Evolutionary conservation across 2,888 invertebrate species (phyloP), one percentile per base, ranked within the genome.

Genomic region (Polietes domitor): DNA sequence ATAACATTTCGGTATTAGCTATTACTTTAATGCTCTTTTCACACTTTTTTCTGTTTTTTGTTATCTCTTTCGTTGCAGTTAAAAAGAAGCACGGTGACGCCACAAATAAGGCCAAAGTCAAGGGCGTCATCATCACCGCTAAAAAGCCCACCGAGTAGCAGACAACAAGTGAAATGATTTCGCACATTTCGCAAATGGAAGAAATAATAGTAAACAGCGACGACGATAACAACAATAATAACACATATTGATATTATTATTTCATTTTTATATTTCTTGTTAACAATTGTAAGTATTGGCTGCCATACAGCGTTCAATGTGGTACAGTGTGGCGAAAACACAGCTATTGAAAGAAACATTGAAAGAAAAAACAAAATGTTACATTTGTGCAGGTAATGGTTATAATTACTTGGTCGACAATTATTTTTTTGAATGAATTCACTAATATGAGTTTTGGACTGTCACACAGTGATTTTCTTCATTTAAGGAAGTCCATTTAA

Each of bases 41-140:
- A 41, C 15, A n/a, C n/a, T n/a, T n/a, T 21, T 5, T 70, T 70
- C 58, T 77, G 61, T 77, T 37, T 41, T 63, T 55, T n/a, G 58
- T 26, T 70, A 76, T 70, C 81, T 28, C 47, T 78, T 0, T 65
- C 17, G 65, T 89, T 89, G 17, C 88, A 92, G 92, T 91, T 47
- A 92, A 92, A 75, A 90, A 89, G 79, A 89, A 91, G 74, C 89
- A 89, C 15, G 87, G 88, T 80, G 90, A 90, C 75, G 85, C 86
- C 77, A 89, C 76, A 28, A 87, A 87, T 65, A 88, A 87, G 85
- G 88, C 90, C 85, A 91, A 90, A 87, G 90, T 91, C 87, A 89
- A 89, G 88, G 89, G 89, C 86, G 88, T 89, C 72, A 68, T 89
- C 63, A 68, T 79, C 26, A 83, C 70, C 21, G 71, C 78, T 47